Conservation (phyloP, 1,140 invertebrate species). For the Drosophila gunungcola region DNA sequence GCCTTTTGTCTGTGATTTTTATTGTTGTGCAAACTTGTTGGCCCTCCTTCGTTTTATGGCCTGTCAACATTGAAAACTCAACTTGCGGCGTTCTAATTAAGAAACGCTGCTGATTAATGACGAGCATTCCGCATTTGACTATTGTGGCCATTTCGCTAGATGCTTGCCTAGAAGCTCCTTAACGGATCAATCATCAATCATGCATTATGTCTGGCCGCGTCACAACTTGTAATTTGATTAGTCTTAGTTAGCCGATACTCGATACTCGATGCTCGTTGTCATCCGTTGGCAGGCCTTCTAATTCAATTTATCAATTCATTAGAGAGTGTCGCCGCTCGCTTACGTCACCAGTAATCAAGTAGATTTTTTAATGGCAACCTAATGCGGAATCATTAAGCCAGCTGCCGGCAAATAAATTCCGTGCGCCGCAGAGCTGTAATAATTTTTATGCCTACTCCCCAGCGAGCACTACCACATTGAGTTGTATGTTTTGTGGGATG, state of each 20-base stretch:
- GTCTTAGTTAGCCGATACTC: constrained; percentile 36
- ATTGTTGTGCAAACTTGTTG: constrained; percentile 38
- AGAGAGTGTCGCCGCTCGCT: constrained; percentile 51
- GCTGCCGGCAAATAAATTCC: constrained; percentile 46
- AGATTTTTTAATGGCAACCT: constrained; percentile 78
- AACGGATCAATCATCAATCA: constrained; percentile 63
- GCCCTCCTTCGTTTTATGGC: constrained; percentile 49
- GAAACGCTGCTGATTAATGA: constrained; percentile 66
- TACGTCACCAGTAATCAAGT: constrained; percentile 70
- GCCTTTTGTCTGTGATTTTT: constrained; percentile 61
- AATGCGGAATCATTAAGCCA: constrained; percentile 72
- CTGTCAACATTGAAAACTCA: constrained; percentile 59
- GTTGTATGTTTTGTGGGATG: constrained; percentile 18
- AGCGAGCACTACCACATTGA: constrained; percentile 29
- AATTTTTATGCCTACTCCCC: constrained; percentile 52
- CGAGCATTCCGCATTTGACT: constrained; percentile 17
- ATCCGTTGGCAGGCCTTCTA: constrained; percentile 23
- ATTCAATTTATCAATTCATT: constrained; percentile 82
- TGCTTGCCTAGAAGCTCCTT: constrained; percentile 1
- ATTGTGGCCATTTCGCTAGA: constrained; percentile 7
- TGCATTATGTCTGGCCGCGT: constrained; percentile 58
- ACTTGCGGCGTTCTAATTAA: constrained; percentile 51
- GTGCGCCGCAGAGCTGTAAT: constrained; percentile 58
- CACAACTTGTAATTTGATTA: constrained; percentile 75
- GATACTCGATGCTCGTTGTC: constrained; percentile 27